These are phyloP conservation scores for Xestoiulus laeticollis DNA, from an alignment of 2,888 invertebrate genomes.

Conservation along the genomic window DNA sequence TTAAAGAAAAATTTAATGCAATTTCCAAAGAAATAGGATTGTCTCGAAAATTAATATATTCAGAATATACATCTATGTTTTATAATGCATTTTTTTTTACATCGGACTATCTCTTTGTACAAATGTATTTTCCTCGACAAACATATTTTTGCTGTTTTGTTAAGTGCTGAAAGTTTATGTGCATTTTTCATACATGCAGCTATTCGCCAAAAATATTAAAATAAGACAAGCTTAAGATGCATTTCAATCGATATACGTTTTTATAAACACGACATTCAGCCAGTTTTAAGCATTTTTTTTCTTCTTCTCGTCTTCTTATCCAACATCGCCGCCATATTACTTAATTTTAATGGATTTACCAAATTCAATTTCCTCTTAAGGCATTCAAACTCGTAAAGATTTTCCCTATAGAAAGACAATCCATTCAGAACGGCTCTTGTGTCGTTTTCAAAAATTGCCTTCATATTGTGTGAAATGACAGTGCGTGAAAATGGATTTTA, in stretches of 20 bases:
- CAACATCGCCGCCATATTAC: neutral
- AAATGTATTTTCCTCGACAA: neutral
- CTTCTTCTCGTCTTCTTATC: neutral
- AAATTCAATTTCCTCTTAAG: neutral
- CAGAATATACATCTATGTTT: neutral
- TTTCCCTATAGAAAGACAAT: neutral
- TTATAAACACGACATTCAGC: neutral
- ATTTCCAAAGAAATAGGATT: neutral
- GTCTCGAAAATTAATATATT: neutral
- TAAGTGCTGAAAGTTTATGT: neutral
- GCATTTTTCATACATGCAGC: neutral
- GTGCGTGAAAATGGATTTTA: neutral
- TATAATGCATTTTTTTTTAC: neutral
- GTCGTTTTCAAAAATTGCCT: neutral
- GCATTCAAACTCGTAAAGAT: neutral
- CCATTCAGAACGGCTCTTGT: neutral
- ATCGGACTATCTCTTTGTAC: neutral
- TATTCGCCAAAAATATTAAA: neutral
- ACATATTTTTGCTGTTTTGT: neutral
- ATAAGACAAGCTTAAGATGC: neutral
- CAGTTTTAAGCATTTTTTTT: neutral
- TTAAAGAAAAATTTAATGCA: neutral
- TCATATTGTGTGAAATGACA: neutral
- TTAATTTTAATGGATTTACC: conserved; percentile 17
- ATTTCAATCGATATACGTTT: conserved; percentile 1